Conservation (phyloP, 2,797 vertebrate genomes). For the Glyptemys insculpta region DNA sequence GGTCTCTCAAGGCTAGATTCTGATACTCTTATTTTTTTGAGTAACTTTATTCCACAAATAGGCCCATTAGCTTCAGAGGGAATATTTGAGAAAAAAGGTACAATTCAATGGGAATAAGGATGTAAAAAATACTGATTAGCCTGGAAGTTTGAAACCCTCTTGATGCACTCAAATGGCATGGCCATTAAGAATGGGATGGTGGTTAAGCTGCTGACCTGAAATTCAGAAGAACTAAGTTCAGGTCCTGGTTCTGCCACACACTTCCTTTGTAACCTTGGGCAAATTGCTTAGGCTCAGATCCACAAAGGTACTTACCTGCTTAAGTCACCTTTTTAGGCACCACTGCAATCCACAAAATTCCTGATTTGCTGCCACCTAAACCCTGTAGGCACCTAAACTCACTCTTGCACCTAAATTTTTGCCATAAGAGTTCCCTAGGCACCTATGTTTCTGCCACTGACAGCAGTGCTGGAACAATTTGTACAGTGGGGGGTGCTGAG, state of each 20-base stretch:
- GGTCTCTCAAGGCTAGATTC: not conserved
- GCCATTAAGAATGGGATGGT: not conserved
- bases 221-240: not conserved
- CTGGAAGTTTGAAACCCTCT: not conserved
- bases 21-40: not conserved
- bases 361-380: too few species aligned
- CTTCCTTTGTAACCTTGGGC: not conserved
- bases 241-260: not conserved
- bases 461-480: too few species aligned
- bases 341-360: too few species aligned
- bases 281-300: rapidly evolving
- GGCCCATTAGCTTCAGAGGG: not conserved
- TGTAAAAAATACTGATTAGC: not conserved
- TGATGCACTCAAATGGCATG: not conserved
- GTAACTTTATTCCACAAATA: not conserved
- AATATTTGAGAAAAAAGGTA: not conserved
- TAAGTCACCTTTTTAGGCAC: too few species aligned
- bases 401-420: too few species aligned
- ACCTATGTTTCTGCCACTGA: too few species aligned
- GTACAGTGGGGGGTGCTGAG: too few species aligned
- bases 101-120: not conserved
- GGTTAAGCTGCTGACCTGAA: not conserved
- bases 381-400: too few species aligned
- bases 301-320: too few species aligned
- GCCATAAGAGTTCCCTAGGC: too few species aligned